Evolutionary conservation across 1,140 invertebrate genomes (phyloP).

Genomic region (Philopotamus ludificatus): DNA sequence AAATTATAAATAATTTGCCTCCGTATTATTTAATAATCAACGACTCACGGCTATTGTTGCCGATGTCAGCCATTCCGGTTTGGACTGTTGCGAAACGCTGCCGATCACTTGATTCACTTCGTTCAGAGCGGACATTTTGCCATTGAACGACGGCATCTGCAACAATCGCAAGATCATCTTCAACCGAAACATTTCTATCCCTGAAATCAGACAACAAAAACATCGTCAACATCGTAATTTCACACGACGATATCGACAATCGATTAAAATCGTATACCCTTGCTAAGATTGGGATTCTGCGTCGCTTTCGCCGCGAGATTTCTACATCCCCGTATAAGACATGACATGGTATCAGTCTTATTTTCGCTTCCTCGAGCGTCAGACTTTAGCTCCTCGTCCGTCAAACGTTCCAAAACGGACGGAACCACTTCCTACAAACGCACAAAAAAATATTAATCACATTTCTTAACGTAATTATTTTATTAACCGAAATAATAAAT

Average conservation of each 20-base stretch:
- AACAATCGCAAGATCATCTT: conserved; percentile 95
- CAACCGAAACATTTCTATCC: conserved; percentile 91
- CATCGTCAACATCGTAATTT: not conserved
- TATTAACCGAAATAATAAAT: conserved; percentile 38
- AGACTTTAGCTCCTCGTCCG: conserved; percentile 96
- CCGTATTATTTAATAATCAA: not conserved
- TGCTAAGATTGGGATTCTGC: conserved; percentile 50
- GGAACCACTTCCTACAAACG: conserved; percentile 81
- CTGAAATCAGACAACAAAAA: conserved; percentile 64
- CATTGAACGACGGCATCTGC: conserved; percentile 97
- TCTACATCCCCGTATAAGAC: conserved; percentile 87
- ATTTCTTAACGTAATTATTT: not conserved
- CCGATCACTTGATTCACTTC: conserved; percentile 98
- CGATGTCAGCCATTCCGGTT: conserved; percentile 92
- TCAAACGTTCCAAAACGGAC: conserved; percentile 86
- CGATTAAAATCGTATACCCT: conserved; percentile 49
- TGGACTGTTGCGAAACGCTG: conserved; percentile 86
- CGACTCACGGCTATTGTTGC: conserved; percentile 90
- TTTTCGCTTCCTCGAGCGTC: conserved; percentile 92
- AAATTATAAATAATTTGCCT: not conserved
- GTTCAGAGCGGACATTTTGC: conserved; percentile 98
- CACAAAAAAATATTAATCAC: conserved; percentile 15
- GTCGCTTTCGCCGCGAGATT: conserved; percentile 70
- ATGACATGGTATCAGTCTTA: conserved; percentile 89
- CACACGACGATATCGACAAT: not conserved